phyloP scores from a whole-genome alignment of 2,113 vertebrate genomes.

The Corapipo altera region DNA sequence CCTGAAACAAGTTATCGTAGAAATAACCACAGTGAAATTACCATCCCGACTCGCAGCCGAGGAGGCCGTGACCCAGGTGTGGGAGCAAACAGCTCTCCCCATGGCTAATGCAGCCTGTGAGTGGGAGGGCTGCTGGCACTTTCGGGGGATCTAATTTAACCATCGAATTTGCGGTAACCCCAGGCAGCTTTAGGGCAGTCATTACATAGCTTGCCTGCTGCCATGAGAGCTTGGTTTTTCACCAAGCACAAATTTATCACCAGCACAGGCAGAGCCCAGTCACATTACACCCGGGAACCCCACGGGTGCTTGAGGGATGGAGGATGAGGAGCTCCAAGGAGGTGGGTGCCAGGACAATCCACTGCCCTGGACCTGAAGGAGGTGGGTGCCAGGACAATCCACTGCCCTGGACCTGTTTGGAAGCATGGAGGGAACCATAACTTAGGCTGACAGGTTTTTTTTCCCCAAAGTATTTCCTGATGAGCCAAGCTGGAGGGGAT shows the following conservation, averaged over 20 bases:
- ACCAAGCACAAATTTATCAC: neutral
- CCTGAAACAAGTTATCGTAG: conserved; percentile 55
- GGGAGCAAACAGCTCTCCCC: neutral
- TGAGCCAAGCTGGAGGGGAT: neutral
- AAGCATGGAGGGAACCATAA: neutral
- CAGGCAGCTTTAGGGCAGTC: neutral
- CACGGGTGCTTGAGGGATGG: neutral
- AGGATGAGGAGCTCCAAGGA: neutral
- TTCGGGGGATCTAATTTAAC: neutral
- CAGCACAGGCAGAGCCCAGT: neutral
- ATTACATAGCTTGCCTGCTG: neutral
- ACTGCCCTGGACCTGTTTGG: neutral
- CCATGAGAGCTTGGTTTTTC: neutral
- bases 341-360: neutral
- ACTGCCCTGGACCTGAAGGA: neutral
- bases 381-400: neutral
- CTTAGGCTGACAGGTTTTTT: rapidly evolving
- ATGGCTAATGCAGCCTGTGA: neutral
- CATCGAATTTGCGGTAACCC: neutral
- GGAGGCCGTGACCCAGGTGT: neutral
- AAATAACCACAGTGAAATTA: conserved; percentile 55
- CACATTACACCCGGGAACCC: neutral
- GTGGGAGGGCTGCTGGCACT: neutral
- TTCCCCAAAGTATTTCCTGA: neutral
- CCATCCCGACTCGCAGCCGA: neutral